Conservation (phyloP, 2,797 vertebrate genomes). For the Alcedo quadribrachys region DNA sequence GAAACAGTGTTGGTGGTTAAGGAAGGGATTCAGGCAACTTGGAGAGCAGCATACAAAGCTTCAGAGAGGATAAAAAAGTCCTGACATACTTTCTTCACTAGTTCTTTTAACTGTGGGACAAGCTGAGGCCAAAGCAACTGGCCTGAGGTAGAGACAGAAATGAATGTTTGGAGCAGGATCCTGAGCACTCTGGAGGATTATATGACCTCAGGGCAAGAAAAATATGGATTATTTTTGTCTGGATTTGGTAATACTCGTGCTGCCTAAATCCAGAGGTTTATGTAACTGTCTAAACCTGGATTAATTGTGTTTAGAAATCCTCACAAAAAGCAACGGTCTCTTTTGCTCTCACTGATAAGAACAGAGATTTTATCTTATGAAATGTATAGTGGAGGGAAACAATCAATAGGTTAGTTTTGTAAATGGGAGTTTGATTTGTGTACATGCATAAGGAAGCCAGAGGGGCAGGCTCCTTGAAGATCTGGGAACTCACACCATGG, state of each 20-base stretch:
- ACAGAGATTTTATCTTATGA: neutral
- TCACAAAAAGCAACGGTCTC: neutral
- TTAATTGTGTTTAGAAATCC: slow-evolving; percentile 41
- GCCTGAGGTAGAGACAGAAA: neutral
- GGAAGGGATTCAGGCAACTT: neutral
- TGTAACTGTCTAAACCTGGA: slow-evolving; percentile 37
- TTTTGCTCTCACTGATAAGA: neutral
- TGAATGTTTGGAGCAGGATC: neutral
- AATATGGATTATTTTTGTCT: neutral
- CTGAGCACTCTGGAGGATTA: neutral
- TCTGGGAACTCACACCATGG: neutral
- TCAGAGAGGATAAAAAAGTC: neutral
- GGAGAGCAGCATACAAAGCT: neutral
- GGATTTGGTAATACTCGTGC: neutral
- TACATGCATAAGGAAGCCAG: neutral
- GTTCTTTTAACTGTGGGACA: neutral
- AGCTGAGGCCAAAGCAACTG: neutral
- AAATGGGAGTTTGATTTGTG: neutral
- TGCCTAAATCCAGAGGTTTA: slow-evolving; percentile 34
- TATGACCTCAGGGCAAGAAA: neutral
- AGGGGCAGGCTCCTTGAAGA: neutral
- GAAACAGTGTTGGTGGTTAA: neutral
- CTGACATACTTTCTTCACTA: neutral
- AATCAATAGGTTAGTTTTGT: neutral
- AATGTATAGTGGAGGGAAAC: neutral